phyloP scores from a whole-genome alignment of 1,140 invertebrate genomes.

The Hesperophylax magnus region DNA sequence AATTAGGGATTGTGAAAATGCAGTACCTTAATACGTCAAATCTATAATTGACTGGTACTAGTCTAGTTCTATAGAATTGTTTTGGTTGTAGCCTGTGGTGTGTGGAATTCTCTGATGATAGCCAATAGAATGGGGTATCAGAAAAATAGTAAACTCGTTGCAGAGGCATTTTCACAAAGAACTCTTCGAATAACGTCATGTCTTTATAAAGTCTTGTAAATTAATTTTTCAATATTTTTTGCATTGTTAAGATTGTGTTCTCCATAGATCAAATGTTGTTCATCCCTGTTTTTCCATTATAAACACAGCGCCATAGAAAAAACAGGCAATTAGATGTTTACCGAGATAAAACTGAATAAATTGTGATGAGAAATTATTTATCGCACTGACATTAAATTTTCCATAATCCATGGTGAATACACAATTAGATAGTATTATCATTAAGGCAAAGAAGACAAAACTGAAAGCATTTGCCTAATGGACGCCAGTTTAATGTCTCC shows the following conservation, averaged over 20 bases:
- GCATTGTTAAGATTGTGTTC: not conserved
- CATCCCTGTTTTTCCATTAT: not conserved
- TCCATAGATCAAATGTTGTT: not conserved
- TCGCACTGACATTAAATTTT: constrained; percentile 24
- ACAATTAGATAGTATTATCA: too few species aligned
- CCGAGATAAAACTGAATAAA: constrained; percentile 27
- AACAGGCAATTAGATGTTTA: constrained; percentile 7
- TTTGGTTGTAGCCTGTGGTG: too few species aligned
- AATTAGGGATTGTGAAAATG: too few species aligned
- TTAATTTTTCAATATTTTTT: too few species aligned
- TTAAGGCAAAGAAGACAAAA: too few species aligned
- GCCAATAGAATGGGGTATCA: not conserved
- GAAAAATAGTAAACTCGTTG: not conserved
- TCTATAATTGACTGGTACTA: too few species aligned
- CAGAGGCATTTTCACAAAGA: not conserved
- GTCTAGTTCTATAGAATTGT: too few species aligned
- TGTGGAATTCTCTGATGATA: too few species aligned
- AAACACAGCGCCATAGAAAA: constrained; percentile 7
- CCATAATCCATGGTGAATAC: not conserved
- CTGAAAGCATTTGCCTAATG: constrained; percentile 4
- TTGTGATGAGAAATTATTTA: constrained; percentile 40
- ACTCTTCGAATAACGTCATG: not conserved
- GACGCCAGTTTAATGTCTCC: not conserved
- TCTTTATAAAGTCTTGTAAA: too few species aligned
- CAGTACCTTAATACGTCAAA: too few species aligned